phyloP scores from a whole-genome alignment of 2,113 vertebrate genomes.

The Rhea americana region DNA sequence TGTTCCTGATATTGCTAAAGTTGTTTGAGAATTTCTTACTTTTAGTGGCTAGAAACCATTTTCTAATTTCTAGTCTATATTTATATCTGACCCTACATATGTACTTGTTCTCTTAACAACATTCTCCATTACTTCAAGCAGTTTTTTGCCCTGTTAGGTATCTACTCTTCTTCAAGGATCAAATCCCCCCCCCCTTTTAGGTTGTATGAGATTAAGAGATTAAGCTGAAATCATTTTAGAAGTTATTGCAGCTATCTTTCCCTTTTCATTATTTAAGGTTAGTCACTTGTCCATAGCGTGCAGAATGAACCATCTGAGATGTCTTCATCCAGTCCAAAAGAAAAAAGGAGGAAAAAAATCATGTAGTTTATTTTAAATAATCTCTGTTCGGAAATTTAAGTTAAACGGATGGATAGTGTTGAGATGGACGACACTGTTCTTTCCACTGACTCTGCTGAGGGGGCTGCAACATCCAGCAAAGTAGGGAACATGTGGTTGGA shows the following conservation, averaged over 20 bases:
- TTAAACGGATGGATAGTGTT: not conserved
- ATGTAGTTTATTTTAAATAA: not conserved
- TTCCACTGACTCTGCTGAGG: not conserved
- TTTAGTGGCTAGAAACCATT: not conserved
- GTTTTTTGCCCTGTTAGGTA: not conserved
- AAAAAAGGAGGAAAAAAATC: not conserved
- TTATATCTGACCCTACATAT: not conserved
- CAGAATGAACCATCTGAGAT: not conserved
- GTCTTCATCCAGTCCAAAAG: not conserved
- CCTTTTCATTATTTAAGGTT: not conserved
- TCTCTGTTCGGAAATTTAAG: not conserved
- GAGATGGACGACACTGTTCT: not conserved
- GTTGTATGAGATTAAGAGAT: not conserved
- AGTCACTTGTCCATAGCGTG: not conserved
- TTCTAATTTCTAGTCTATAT: not conserved
- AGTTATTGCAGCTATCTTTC: not conserved
- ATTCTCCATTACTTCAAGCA: not conserved
- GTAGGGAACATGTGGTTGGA: not conserved
- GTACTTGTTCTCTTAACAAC: not conserved
- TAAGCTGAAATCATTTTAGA: not conserved
- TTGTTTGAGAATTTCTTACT: not conserved
- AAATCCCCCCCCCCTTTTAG: not conserved
- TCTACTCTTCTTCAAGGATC: not conserved
- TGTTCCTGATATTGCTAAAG: not conserved
- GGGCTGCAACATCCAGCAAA: not conserved